Conservation (phyloP, 2,888 invertebrate species). For the Phalera bucephala region DNA sequence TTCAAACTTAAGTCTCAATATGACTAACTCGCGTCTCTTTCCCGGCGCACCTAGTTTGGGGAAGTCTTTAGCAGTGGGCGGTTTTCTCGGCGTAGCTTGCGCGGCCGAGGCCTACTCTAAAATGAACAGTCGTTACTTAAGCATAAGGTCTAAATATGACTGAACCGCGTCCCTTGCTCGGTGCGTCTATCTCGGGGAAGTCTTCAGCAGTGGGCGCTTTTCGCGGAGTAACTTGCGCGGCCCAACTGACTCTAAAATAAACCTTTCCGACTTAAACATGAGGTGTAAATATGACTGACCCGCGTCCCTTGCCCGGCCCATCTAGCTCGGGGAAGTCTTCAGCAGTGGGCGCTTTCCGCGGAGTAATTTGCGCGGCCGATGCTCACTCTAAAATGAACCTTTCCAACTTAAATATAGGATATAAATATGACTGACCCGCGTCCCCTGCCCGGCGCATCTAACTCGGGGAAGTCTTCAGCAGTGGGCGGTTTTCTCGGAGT, state of each 20-base stretch:
- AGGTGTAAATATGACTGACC: constrained; percentile 32
- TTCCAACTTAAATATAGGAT: no score
- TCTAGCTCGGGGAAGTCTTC: constrained; percentile 84
- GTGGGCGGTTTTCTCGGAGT: constrained; percentile 57
- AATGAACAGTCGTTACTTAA: no score
- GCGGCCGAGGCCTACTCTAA: no score
- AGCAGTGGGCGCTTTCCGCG: constrained; percentile 61
- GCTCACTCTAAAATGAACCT: no score
- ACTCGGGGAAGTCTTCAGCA: constrained; percentile 83
- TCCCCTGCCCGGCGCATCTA: constrained; percentile 51
- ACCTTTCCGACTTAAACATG: no score
- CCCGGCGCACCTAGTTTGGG: no score
- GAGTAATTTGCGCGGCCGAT: constrained; percentile 48
- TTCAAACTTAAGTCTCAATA: no score
- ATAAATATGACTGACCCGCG: constrained; percentile 34
- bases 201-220: constrained; percentile 77
- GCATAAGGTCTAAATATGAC: constrained; percentile 13
- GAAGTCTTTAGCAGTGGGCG: no score
- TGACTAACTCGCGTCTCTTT: no score
- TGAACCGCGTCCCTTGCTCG: constrained; percentile 42
- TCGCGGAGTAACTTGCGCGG: constrained; percentile 47
- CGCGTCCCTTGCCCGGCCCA: constrained; percentile 39
- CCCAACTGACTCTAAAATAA: no score
- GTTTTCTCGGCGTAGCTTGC: no score
- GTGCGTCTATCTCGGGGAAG: constrained; percentile 79